Percentiles rank a stretch among this genome's conserved stretches.
These are phyloP conservation scores for Ia io DNA, from an alignment of 2,113 vertebrate species.

Conservation along the genomic window DNA sequence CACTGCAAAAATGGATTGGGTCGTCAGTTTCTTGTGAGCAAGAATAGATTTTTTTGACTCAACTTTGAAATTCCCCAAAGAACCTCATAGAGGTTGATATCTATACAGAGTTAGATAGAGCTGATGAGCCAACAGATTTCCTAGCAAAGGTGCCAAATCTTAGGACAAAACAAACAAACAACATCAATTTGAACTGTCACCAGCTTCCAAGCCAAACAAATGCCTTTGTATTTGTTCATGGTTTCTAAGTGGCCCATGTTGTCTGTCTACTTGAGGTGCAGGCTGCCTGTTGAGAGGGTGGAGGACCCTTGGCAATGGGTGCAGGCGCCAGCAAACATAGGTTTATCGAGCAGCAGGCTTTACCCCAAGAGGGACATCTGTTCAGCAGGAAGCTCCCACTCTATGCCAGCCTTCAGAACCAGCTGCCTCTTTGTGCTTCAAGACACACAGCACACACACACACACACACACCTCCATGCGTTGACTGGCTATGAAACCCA, in stretches of 20 bases:
- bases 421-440: constrained; percentile 57
- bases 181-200: not conserved
- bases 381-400: not conserved
- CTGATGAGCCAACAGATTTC: not conserved
- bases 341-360: not conserved
- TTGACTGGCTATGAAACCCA: not conserved
- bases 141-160: not conserved
- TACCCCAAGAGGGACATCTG: constrained; percentile 38
- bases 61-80: constrained; percentile 14
- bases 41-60: not conserved
- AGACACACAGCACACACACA: not conserved
- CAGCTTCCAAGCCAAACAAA: not conserved
- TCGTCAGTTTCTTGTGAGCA: not conserved
- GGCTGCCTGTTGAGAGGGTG: not conserved
- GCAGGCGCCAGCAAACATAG: not conserved
- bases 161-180: constrained; percentile 23
- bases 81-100: not conserved
- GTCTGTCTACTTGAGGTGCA: not conserved
- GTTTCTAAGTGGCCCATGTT: not conserved
- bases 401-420: constrained; percentile 39
- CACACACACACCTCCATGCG: not conserved
- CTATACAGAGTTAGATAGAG: not conserved
- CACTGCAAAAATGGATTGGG: not conserved
- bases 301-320: constrained; percentile 13
- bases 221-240: not conserved